These are phyloP conservation scores for Drosophila dives DNA, from an alignment of 2,888 invertebrate species.

Conservation along the genomic window DNA sequence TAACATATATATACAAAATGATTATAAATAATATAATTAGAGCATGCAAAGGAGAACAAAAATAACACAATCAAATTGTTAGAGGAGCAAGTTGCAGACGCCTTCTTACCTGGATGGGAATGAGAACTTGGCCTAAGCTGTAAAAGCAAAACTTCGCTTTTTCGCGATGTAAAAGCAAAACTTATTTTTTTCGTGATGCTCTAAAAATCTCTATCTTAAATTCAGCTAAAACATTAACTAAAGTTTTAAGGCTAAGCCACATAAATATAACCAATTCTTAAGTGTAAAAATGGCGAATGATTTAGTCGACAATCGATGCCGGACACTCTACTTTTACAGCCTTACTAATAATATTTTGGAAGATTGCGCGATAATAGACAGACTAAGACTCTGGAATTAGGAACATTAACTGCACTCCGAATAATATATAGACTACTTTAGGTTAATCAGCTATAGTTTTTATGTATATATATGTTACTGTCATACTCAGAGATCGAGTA, in stretches of 20 bases:
- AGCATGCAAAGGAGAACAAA: conserved; percentile 35
- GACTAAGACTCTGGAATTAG: no score
- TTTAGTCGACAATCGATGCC: background rate
- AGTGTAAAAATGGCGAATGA: background rate
- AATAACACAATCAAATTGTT: background rate
- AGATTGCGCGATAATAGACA: no score
- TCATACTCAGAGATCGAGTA: background rate
- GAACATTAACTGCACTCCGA: no score
- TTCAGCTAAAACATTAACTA: background rate
- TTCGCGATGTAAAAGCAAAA: background rate
- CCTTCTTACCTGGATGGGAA: conserved; percentile 3
- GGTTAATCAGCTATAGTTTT: no score
- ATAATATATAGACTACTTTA: no score
- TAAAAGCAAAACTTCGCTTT: conserved; percentile 1
- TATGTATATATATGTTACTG: no score
- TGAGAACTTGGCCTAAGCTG: conserved; percentile 1
- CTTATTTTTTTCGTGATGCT: background rate
- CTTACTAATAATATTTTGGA: background rate
- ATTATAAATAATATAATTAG: conserved; percentile 30
- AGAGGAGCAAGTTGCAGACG: background rate
- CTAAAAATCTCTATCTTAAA: background rate
- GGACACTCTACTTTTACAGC: background rate
- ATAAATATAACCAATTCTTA: background rate
- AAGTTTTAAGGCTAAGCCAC: background rate
- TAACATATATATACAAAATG: conserved; percentile 14